Conservation (phyloP, 2,113 vertebrate species). For the Malurus elegans region DNA sequence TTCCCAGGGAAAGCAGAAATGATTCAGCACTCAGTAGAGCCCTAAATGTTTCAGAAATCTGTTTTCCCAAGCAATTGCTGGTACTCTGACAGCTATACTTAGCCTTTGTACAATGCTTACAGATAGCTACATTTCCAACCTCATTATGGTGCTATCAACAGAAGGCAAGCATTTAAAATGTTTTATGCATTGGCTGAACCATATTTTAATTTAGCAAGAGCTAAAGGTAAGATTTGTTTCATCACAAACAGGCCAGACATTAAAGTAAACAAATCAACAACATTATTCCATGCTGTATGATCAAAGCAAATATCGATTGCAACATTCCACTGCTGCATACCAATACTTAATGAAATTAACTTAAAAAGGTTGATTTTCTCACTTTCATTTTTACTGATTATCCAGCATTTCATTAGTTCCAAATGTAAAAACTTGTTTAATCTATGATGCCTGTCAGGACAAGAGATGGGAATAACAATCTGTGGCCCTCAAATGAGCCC, state of each 20-base stretch:
- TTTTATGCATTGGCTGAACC: not conserved
- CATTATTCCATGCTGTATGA: not conserved
- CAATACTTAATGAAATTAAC: constrained; percentile 2
- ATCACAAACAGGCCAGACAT: constrained; percentile 34
- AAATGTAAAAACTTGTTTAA: not conserved
- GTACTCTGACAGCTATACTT: not conserved
- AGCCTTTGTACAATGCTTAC: not conserved
- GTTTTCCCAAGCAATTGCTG: constrained; percentile 21
- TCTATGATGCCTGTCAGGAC: not conserved
- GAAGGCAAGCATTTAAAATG: constrained; percentile 35
- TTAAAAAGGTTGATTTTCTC: not conserved
- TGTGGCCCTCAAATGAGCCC: not conserved
- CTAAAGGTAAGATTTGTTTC: constrained; percentile 25
- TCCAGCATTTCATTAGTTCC: not conserved
- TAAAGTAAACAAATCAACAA: constrained; percentile 50
- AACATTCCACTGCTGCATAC: not conserved
- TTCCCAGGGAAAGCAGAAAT: not conserved
- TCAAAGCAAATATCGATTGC: not conserved
- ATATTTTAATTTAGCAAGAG: constrained; percentile 35
- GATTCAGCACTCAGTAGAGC: constrained; percentile 6
- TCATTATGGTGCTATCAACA: constrained; percentile 29
- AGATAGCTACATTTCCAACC: constrained; percentile 26
- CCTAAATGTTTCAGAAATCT: constrained; percentile 19
- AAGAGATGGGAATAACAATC: not conserved
- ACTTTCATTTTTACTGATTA: not conserved